These are phyloP conservation scores for Montipora foliosa DNA, from an alignment of 64 coral and sea anemone genomes.

Conservation along the genomic window DNA sequence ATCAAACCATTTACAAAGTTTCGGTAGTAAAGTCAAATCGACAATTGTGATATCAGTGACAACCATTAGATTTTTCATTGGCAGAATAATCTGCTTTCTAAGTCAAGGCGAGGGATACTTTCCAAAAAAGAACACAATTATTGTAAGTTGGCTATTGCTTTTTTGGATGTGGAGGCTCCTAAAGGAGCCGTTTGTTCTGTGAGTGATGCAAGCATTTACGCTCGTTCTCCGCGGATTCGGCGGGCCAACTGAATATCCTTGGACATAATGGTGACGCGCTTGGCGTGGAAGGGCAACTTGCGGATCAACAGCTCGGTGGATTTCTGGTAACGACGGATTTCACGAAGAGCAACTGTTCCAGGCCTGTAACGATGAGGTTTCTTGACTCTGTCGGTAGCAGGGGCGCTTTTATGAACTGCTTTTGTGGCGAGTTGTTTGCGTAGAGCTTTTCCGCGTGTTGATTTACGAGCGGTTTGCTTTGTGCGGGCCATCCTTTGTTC, in stretches of 20 bases:
- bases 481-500: constrained; percentile 60
- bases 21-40: too few relatives aligned
- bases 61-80: too few relatives aligned
- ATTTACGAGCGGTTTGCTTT: constrained; percentile 76
- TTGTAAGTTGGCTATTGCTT: too few relatives aligned
- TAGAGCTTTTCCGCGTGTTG: constrained; percentile 77
- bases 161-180: too few relatives aligned
- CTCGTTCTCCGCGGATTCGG: constrained; percentile 62
- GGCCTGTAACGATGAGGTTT: constrained; percentile 98
- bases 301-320: constrained; percentile 91
- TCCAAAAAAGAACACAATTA: too few relatives aligned
- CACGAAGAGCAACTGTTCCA: constrained; percentile 90
- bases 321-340: constrained; percentile 95
- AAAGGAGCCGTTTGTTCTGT: too few relatives aligned
- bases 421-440: constrained; percentile 77
- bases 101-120: too few relatives aligned
- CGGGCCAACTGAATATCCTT: constrained; percentile 68
- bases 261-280: constrained; percentile 63
- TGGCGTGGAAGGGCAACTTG: constrained; percentile 88
- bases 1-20: too few relatives aligned
- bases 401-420: constrained; percentile 80
- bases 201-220: background rate
- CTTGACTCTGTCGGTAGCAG: constrained; percentile 74
- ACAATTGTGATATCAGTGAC: too few relatives aligned
- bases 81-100: too few relatives aligned